Evolutionary conservation across 2,113 vertebrate species (phyloP), one percentile per base, ranked within the genome.

Genomic region (Sinocyclocheilus maitianheensis): DNA sequence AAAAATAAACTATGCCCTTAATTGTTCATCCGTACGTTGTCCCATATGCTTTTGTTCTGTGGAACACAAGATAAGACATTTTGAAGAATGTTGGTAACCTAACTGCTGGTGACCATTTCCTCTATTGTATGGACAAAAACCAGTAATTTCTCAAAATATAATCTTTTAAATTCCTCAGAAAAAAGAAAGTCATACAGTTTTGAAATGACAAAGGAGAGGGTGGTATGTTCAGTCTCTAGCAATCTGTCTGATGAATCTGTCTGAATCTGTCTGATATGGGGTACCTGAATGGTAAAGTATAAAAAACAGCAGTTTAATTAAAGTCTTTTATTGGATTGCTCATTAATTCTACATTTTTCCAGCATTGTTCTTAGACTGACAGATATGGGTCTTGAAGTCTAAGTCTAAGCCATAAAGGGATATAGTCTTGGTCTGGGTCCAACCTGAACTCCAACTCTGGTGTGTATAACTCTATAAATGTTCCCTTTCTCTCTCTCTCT

Each of bases 371-470:
- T n/a, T 24, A 40, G 22, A 75, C 72, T 43, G 40, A 46, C 40
- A 48, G 11, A 75, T 75, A 43, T 24, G 22, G 2, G 5, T 6
- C 71, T 74, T 74, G 20, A 26, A 3, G 22, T 65, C 62, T 26
- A 13, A 65, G 8, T 24, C 10, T 24, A 55, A 2, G 11, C 5
- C 71, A 46, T 74, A 2, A 71, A 37, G 20, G 71, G 40, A 20
- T 46, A 74, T 40, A 53, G 37, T n/a, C 53, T 79, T 79, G 20
- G 51, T 60, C 58, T 79, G 83, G 77, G 85, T 83, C 22, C 13
- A 77, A 53, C 18, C 14, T 30, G 75, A 30, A 53, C 60, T 63
- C 40, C n/a, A 43, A 18, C n/a, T 48, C n/a, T 48, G 1, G 8
- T 46, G 24, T 81, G 58, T 81, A 22, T 37, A 53, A 12, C 65